phyloP scores from a whole-genome alignment of 2,888 invertebrate species.

The Pogonocherus hispidulus region DNA sequence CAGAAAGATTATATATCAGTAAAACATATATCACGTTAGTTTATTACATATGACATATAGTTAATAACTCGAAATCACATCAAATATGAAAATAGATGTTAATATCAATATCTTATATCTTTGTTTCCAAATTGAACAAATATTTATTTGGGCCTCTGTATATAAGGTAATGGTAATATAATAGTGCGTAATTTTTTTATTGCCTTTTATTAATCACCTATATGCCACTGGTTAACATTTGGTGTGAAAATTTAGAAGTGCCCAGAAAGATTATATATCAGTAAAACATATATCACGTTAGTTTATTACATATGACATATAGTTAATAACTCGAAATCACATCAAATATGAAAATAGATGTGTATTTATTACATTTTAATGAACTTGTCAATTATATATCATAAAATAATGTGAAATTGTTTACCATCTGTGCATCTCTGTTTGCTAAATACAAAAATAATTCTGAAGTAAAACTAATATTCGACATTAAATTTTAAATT shows the following conservation, averaged over 20 bases:
- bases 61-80: not conserved
- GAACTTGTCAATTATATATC: constrained; percentile 18
- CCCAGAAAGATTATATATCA: not conserved
- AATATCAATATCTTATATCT: too few species aligned
- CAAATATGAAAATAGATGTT: not conserved
- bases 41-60: not conserved
- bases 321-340: not conserved
- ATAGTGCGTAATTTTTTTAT: too few species aligned
- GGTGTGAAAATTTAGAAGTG: too few species aligned
- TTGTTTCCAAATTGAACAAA: too few species aligned
- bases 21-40: not conserved
- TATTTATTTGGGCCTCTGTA: too few species aligned
- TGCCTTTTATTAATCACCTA: too few species aligned
- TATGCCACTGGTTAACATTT: not conserved
- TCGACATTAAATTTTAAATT: constrained; percentile 20
- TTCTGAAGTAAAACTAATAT: constrained; percentile 7
- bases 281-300: not conserved
- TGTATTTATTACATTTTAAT: constrained; percentile 14
- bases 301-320: not conserved
- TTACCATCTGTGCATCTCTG: not conserved
- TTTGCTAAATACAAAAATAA: constrained; percentile 3
- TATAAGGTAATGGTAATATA: too few species aligned
- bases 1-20: not conserved
- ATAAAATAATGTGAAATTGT: not conserved
- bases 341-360: constrained; percentile 4